Conservation (phyloP, 2,797 vertebrate genomes). For the Glyptemys insculpta region DNA sequence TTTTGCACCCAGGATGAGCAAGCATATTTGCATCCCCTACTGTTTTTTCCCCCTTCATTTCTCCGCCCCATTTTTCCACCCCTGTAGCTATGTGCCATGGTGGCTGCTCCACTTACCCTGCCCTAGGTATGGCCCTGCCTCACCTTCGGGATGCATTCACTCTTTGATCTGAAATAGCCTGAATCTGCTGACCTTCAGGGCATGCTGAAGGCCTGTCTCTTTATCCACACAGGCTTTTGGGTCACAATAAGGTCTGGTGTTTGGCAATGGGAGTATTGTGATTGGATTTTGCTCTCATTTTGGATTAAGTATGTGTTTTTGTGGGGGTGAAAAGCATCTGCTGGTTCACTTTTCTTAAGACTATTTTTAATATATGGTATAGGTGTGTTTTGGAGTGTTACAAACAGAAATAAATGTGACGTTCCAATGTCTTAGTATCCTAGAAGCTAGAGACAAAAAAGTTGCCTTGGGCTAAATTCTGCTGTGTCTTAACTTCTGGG, state of each 20-base stretch:
- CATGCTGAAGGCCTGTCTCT: neutral
- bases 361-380: neutral
- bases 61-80: neutral
- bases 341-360: constrained; percentile 1
- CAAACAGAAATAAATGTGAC: neutral
- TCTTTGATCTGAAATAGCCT: neutral
- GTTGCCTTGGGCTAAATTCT: neutral
- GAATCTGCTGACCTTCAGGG: neutral
- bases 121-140: neutral
- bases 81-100: neutral
- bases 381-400: neutral
- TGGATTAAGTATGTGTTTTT: constrained; percentile 3
- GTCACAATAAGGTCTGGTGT: neutral
- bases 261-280: constrained; percentile 14
- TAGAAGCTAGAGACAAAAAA: neutral
- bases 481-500: neutral
- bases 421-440: neutral
- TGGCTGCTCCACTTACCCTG: no score
- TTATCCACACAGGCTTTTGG: neutral
- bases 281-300: neutral
- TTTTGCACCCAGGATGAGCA: neutral
- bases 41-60: neutral
- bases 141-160: neutral
- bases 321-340: neutral
- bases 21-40: neutral